Percentiles rank a stretch among this genome's conserved stretches.
Conservation (phyloP, 2,113 vertebrate genomes). For the Hydrolagus affinis region DNA sequence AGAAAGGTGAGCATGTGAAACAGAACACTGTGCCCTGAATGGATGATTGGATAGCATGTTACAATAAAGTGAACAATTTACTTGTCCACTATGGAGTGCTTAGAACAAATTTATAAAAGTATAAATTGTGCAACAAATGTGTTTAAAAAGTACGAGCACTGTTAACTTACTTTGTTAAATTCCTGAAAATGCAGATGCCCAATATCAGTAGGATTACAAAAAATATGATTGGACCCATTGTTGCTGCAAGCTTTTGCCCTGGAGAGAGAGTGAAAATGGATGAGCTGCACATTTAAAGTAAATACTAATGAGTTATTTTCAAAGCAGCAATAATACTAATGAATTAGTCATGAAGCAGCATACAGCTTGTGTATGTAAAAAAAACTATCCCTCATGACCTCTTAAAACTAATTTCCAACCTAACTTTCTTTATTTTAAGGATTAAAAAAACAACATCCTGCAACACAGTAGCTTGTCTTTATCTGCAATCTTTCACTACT, state of each 20-base stretch:
- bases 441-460: too few species aligned
- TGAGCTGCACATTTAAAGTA: neutral
- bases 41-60: neutral
- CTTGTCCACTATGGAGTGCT: neutral
- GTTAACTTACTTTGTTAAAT: slow-evolving; percentile 57
- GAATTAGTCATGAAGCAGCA: too few species aligned
- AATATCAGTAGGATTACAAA: slow-evolving; percentile 49
- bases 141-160: neutral
- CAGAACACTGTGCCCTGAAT: neutral
- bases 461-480: neutral
- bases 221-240: slow-evolving; percentile 50
- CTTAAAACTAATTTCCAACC: too few species aligned
- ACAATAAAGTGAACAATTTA: neutral
- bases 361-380: too few species aligned
- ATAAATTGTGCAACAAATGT: neutral
- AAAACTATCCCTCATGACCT: too few species aligned
- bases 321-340: too few species aligned
- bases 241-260: slow-evolving; percentile 40
- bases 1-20: neutral
- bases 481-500: neutral
- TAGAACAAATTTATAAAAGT: neutral
- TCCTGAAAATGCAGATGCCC: slow-evolving; percentile 53
- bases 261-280: neutral
- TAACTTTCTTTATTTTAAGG: too few species aligned
- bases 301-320: neutral